Evolutionary conservation across 2,888 invertebrate species (phyloP).

Genomic region (Pristionchus exspectatus): DNA sequence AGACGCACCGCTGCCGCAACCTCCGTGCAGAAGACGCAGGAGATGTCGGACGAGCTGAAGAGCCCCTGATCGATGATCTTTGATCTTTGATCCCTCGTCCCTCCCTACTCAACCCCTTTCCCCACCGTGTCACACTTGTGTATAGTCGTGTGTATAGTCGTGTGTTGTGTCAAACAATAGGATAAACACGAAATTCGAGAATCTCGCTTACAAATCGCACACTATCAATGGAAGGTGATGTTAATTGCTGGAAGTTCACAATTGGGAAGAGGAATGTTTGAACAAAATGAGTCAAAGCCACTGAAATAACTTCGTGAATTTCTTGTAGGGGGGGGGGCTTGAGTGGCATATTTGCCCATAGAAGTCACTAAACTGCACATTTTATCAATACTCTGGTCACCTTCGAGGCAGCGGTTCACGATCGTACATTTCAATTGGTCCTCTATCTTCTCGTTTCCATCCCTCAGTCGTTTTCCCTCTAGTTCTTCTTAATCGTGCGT

Average conservation of each 20-base stretch:
- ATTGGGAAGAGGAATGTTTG: too few relatives aligned
- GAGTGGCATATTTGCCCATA: too few relatives aligned
- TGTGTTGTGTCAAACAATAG: neutral
- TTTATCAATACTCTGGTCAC: neutral
- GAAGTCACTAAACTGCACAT: neutral
- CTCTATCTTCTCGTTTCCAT: neutral
- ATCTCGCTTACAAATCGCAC: too few relatives aligned
- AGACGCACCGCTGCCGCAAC: neutral
- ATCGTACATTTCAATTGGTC: neutral
- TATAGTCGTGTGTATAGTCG: conserved; percentile 13
- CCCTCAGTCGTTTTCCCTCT: neutral
- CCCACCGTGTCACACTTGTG: neutral
- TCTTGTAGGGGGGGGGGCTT: too few relatives aligned
- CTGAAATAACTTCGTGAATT: too few relatives aligned
- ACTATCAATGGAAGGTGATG: too few relatives aligned
- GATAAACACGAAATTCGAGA: neutral
- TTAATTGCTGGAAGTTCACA: too few relatives aligned
- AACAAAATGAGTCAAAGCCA: too few relatives aligned
- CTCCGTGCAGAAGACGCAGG: conserved; percentile 5
- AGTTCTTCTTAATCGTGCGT: neutral
- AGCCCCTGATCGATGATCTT: neutral
- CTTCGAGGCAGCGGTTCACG: neutral
- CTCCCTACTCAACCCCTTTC: neutral
- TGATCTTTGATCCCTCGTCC: neutral
- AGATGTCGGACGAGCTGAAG: conserved; percentile 19